Evolutionary conservation across 2,797 vertebrate species (phyloP).

Genomic region (Coreius guichenoti): DNA sequence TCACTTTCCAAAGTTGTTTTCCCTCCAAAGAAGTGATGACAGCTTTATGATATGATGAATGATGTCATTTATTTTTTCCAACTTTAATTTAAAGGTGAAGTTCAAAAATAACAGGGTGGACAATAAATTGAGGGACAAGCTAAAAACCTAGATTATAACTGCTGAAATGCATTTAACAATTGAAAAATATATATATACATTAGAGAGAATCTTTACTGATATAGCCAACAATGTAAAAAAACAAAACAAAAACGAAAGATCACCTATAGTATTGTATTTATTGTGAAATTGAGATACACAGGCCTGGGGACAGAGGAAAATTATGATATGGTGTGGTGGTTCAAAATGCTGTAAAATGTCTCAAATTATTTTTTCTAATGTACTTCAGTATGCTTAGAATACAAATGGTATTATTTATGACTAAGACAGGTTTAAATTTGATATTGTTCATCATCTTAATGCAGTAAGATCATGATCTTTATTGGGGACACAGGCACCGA

Average conservation of each 20-base stretch:
- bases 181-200: neutral
- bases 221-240: neutral
- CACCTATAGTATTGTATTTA: no score
- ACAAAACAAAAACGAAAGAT: no score
- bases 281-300: no score
- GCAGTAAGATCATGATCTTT: no score
- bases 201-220: neutral
- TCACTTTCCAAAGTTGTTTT: neutral
- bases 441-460: no score
- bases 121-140: neutral
- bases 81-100: neutral
- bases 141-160: neutral
- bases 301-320: no score
- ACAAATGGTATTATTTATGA: neutral
- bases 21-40: no score
- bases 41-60: no score
- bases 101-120: neutral
- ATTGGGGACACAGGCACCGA: no score
- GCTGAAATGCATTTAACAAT: neutral
- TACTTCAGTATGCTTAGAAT: neutral
- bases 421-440: no score
- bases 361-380: no score
- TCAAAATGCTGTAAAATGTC: neutral
- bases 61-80: neutral
- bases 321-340: no score